Evolutionary conservation across 2,888 invertebrate species (phyloP), one percentile per base, ranked within the genome.

Genomic region (Lomographa bimaculata): DNA sequence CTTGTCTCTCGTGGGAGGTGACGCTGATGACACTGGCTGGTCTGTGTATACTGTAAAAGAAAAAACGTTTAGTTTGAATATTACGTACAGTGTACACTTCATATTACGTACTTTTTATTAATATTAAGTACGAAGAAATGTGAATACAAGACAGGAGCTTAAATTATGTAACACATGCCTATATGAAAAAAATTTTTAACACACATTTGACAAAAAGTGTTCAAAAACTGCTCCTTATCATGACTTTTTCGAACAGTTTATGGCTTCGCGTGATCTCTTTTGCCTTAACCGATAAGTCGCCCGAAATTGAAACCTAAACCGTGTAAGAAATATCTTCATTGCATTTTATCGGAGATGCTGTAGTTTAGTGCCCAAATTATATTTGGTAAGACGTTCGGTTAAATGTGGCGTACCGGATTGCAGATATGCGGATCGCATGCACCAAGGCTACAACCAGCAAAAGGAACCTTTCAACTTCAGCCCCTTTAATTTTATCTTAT

Each of bases 1-100:
- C 87, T 95, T 95, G 79, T 95, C 95, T 48, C 95, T 85, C 9
- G 95, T 95, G 24, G 95, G 95, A 26, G 95, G 95, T 2, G 95
- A 95, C 18, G 94, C 94, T 43, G 94, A 94, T 41, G 94, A 94
- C 24, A 94, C 92, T 9, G 93, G 93, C 71, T 93, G 93, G 71
- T 93, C 92, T 9, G 90, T 91, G 76, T 93, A 93, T 49, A 91
- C 90, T 91, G 77, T 0, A 79, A 80, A 58, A 27, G 10, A 21
- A 1, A 28, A 21, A 12, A n/a, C 3, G 14, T 7, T 9, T 18
- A n/a, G n/a, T n/a, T n/a, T n/a, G n/a, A n/a, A n/a, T n/a, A n/a
- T n/a, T n/a, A n/a, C n/a, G n/a, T n/a, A n/a, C n/a, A n/a, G n/a
- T n/a, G n/a, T n/a, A n/a, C n/a, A n/a, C n/a, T n/a, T n/a, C n/a